phyloP scores from a whole-genome alignment of 2,888 invertebrate species.

The Epirrhoe tristata region DNA sequence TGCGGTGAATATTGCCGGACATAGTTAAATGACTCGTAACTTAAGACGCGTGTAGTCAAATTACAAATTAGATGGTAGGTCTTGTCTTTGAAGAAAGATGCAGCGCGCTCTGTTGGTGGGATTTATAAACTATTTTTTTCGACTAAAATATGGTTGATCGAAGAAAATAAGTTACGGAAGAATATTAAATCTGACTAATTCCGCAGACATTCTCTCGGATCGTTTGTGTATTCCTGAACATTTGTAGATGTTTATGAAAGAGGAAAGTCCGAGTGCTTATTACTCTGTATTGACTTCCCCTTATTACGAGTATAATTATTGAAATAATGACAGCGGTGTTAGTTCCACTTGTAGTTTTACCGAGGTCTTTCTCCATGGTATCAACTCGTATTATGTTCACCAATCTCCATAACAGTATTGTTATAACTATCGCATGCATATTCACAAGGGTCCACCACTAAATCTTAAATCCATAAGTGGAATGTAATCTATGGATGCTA shows the following conservation, averaged over 20 bases:
- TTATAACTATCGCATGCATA: not conserved
- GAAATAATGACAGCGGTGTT: no score
- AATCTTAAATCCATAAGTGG: conserved; percentile 11
- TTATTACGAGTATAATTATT: no score
- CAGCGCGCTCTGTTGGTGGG: not conserved
- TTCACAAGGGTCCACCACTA: conserved; percentile 19
- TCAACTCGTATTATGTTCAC: not conserved
- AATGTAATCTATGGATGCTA: conserved; percentile 15
- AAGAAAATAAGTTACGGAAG: no score
- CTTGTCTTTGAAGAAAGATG: not conserved
- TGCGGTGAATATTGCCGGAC: conserved; percentile 17
- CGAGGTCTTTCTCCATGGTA: no score
- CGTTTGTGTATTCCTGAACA: no score
- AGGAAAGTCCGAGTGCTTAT: no score
- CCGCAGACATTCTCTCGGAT: no score
- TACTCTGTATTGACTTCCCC: no score
- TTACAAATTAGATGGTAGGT: conserved; percentile 4
- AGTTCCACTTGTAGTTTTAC: no score
- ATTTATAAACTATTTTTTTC: not conserved
- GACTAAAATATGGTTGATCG: no score
- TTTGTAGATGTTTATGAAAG: no score
- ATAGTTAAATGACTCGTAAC: conserved; percentile 15
- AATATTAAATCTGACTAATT: no score
- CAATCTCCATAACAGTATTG: not conserved
- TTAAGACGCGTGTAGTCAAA: conserved; percentile 11